Percentiles rank a stretch among this genome's conserved stretches.
phyloP scores from a whole-genome alignment of 1,140 invertebrate species.

The Aleiodes sp. region DNA sequence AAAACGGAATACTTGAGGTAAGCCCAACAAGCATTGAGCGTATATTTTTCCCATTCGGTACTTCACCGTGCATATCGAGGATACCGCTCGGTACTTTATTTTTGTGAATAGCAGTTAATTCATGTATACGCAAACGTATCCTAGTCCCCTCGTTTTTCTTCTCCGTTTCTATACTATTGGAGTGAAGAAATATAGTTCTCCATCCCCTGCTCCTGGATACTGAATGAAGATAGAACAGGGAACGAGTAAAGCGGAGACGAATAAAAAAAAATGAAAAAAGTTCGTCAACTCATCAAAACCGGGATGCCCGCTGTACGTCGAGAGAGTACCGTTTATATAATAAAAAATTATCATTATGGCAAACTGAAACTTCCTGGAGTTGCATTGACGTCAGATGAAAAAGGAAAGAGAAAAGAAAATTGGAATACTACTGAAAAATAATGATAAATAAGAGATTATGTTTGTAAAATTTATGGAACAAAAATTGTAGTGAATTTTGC shows the following conservation, averaged over 20 bases:
- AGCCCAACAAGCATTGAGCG: background rate
- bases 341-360: background rate
- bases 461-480: no score
- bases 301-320: background rate
- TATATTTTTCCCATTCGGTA: background rate
- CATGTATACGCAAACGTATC: background rate
- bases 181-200: no score
- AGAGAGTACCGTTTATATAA: background rate
- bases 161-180: no score
- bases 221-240: background rate
- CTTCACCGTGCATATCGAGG: background rate
- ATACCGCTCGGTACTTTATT: background rate
- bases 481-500: no score
- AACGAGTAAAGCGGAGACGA: background rate
- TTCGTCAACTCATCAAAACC: background rate
- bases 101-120: constrained; percentile 7
- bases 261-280: background rate
- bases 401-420: no score
- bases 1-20: background rate
- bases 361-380: background rate
- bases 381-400: background rate
- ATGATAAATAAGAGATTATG: no score
- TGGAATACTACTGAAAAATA: no score
- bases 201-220: background rate
- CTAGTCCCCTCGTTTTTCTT: background rate